Evolutionary conservation across 1,140 invertebrate genomes (phyloP).

Genomic region (Tetramorium alpestre): DNA sequence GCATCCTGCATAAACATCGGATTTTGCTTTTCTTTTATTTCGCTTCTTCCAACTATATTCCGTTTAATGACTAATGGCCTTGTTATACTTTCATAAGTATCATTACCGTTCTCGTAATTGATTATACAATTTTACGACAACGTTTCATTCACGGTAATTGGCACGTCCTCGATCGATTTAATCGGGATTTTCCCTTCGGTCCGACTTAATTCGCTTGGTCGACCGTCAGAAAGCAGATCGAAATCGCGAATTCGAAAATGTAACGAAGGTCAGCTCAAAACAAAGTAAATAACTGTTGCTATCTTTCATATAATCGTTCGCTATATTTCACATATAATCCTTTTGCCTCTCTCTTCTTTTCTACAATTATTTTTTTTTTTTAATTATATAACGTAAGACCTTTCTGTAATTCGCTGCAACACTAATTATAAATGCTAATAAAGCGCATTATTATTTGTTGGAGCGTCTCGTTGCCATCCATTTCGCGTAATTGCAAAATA

Average conservation of each 20-base stretch:
- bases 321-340: not conserved
- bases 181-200: constrained; percentile 37
- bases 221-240: constrained; percentile 42
- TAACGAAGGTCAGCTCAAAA: constrained; percentile 26
- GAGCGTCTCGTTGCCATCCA: not conserved
- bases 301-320: not conserved
- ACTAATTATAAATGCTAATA: not conserved
- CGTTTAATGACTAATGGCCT: constrained; percentile 53
- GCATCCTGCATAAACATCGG: constrained; percentile 11
- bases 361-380: not conserved
- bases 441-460: not conserved
- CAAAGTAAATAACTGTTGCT: not conserved
- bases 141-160: constrained; percentile 64
- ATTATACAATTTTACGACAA: constrained; percentile 71
- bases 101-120: constrained; percentile 57
- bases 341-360: not conserved
- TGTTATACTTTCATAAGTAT: constrained; percentile 70
- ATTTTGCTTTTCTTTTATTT: constrained; percentile 40
- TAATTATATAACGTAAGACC: constrained; percentile 3
- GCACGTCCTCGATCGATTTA: constrained; percentile 50
- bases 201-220: constrained; percentile 23
- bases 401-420: not conserved
- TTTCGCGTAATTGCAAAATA: not conserved
- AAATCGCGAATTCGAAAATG: constrained; percentile 60
- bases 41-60: constrained; percentile 11